Evolutionary conservation across 2,113 vertebrate species (phyloP).

Genomic region (Blennius ocellaris): DNA sequence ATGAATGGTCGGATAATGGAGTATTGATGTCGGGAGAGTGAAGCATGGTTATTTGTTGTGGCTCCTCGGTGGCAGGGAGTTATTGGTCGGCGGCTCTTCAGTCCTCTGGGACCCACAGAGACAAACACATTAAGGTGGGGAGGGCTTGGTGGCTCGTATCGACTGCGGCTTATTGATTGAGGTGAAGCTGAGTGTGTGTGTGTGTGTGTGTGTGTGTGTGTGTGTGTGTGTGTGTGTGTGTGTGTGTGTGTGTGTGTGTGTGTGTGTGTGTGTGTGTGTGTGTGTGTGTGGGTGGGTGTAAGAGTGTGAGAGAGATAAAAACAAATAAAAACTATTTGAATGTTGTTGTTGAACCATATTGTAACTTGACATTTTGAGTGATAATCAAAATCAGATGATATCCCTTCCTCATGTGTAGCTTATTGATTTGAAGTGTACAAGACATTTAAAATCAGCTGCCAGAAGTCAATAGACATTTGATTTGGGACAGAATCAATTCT

Average conservation of each 20-base stretch:
- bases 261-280: neutral
- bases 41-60: slow-evolving; percentile 29
- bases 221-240: neutral
- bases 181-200: slow-evolving; percentile 13
- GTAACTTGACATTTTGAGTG: slow-evolving; percentile 38
- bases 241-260: neutral
- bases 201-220: neutral
- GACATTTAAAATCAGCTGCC: slow-evolving; percentile 26
- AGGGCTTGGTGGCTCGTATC: slow-evolving; percentile 43
- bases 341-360: slow-evolving; percentile 7
- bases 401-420: neutral
- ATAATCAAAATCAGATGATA: slow-evolving; percentile 36
- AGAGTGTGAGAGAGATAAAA: neutral
- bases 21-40: slow-evolving; percentile 32
- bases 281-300: neutral
- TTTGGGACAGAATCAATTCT: neutral
- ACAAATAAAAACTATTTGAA: too few relatives aligned
- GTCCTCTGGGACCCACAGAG: slow-evolving; percentile 19
- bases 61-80: slow-evolving; percentile 18
- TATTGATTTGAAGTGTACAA: slow-evolving; percentile 25
- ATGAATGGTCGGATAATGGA: slow-evolving; percentile 42
- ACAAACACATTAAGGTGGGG: neutral
- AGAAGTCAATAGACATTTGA: slow-evolving; percentile 26
- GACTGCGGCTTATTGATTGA: slow-evolving; percentile 53
- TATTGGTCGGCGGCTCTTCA: slow-evolving; percentile 37